Base-by-base conservation (phyloP, 2,888 invertebrate species). In the Cephus pygmeus region DNA sequence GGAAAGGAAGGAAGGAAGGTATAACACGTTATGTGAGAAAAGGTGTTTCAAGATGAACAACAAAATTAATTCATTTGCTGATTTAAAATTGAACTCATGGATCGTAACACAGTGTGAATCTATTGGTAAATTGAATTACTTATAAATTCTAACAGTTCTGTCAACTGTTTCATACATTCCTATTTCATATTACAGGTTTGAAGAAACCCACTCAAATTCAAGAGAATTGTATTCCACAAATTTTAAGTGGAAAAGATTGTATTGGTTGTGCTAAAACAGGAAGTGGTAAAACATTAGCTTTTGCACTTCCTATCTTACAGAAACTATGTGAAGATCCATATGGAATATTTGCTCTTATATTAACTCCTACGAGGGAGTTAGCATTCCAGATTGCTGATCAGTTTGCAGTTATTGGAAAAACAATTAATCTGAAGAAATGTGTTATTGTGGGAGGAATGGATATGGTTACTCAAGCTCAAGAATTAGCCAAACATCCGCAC, bases 191-290 rank as follows among this genome's bases (percentile, higher is more conserved):
- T 36, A 71, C 82, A 97, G 97, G 97, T 79, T 93, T 97, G 11
- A 95, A 93, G 88, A 92, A 92, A 75, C 97, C 97, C 12, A 97
- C 97, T 2, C 95, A 96, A 0, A 97, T 98, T 79, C 98, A 98
- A 91, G 92, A 93, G 86, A 95, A 95, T 82, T 97, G 97, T 88
- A 96, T 98, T 86, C 95, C 97, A 6, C 93, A 93, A 81, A 96
- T 98, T 84, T 91, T 98, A 69, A 88, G 92, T 79, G 98, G 98
- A 0, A 93, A 94, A 85, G 97, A 99, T 92, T 98, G 98, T 85
- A 96, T 99, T 81, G 99, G 98, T 12, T 98, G 98, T 85, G 98
- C 99, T 0, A 98, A 99, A 92, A 99, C 99, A 12, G 99, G 99
- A 23, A 98, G 98, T 78, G 99, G 99, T 2, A 99, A 99, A 93